Conservation (phyloP, 1,140 invertebrate genomes). For the Lysiphlebus fabarum region DNA sequence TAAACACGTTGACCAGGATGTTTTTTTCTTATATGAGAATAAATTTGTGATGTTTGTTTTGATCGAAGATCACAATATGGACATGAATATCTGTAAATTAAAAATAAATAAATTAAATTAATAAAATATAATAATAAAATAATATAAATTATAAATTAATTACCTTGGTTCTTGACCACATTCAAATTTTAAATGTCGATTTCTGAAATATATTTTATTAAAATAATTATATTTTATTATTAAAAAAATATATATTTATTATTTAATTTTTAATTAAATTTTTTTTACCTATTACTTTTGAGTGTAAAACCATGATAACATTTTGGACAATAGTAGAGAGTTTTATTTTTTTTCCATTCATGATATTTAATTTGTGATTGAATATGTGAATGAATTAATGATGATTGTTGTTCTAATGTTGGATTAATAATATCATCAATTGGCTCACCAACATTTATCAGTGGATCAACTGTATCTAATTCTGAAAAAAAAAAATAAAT, state of each 20-base stretch:
- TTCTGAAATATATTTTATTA: slow-evolving; percentile 44
- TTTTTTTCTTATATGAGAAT: slow-evolving; percentile 60
- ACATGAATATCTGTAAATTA: slow-evolving; percentile 62
- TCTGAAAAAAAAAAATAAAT: slow-evolving; percentile 25
- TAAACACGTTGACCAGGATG: slow-evolving; percentile 33
- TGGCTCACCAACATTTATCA: slow-evolving; percentile 22
- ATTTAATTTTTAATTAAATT: too few relatives aligned
- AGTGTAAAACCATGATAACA: slow-evolving; percentile 74
- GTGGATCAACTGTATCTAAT: slow-evolving; percentile 26
- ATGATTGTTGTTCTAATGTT: not conserved
- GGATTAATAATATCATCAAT: slow-evolving; percentile 1
- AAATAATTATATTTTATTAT: too few relatives aligned
- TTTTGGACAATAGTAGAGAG: slow-evolving; percentile 62
- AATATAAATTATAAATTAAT: too few relatives aligned
- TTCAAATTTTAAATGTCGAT: slow-evolving; percentile 80
- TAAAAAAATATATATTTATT: too few relatives aligned
- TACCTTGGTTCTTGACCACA: slow-evolving; percentile 70
- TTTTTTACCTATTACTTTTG: slow-evolving; percentile 61
- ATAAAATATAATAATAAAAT: too few relatives aligned
- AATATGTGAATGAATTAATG: not conserved
- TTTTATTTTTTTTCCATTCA: slow-evolving; percentile 15
- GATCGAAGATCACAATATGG: slow-evolving; percentile 70
- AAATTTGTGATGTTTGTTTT: slow-evolving; percentile 79
- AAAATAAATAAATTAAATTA: too few relatives aligned
- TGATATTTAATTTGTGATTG: not conserved